Conservation (phyloP, 2,113 vertebrate species). For the Otis tarda region DNA sequence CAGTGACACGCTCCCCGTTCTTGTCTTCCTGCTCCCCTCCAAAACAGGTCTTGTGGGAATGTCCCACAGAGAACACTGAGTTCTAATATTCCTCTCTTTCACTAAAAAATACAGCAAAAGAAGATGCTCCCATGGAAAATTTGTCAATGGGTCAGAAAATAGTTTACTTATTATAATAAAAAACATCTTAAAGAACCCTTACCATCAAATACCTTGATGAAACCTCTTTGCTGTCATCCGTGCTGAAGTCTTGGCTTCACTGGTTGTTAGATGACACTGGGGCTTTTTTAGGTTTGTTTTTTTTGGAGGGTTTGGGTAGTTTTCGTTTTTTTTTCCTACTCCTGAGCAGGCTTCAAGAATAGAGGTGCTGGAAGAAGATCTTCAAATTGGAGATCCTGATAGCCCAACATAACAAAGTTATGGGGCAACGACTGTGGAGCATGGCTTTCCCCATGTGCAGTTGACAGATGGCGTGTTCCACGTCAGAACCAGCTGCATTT, state of each 20-base stretch:
- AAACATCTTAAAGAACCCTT: not conserved
- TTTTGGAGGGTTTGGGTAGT: fast-evolving
- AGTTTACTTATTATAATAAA: not conserved
- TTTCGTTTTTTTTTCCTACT: not conserved
- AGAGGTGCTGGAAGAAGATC: not conserved
- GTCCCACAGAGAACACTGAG: not conserved
- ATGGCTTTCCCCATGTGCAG: not conserved
- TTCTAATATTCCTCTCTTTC: not conserved
- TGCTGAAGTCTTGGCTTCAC: not conserved
- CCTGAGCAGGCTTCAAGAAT: not conserved
- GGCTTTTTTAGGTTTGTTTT: not conserved
- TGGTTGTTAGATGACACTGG: not conserved
- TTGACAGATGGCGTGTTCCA: not conserved
- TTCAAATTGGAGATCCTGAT: not conserved
- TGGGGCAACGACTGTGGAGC: not conserved
- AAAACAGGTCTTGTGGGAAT: not conserved
- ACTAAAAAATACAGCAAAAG: not conserved
- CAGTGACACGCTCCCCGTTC: not conserved
- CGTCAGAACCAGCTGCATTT: not conserved
- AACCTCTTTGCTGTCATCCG: not conserved
- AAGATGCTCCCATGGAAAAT: not conserved
- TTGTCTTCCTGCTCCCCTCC: not conserved
- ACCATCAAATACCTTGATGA: not conserved
- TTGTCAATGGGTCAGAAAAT: not conserved
- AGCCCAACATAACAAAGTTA: not conserved